Percentiles rank a stretch among this genome's conserved stretches.
Conservation (phyloP, 2,888 invertebrate species). For the Acleris laterana region DNA sequence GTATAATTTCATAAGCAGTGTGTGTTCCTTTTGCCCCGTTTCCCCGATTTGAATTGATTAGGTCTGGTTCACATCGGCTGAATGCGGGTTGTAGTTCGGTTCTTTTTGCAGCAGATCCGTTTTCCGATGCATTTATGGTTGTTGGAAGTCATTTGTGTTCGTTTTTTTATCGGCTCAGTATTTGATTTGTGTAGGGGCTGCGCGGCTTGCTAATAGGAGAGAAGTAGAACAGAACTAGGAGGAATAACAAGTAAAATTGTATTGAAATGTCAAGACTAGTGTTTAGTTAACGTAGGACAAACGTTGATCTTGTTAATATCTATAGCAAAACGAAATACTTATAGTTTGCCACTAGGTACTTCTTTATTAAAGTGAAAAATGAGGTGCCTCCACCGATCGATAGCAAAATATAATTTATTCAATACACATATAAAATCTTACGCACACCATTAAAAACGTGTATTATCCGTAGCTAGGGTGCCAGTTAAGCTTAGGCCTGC, state of each 20-base stretch:
- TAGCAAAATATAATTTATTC: too few relatives aligned
- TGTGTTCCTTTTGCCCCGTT: slow-evolving; percentile 76
- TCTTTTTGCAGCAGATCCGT: slow-evolving; percentile 55
- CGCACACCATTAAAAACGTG: slow-evolving; percentile 46
- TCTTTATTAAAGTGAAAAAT: too few relatives aligned
- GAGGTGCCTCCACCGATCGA: too few relatives aligned
- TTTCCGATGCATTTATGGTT: slow-evolving; percentile 58
- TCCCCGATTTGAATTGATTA: slow-evolving; percentile 82
- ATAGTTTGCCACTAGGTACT: too few relatives aligned
- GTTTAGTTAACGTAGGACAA: too few relatives aligned
- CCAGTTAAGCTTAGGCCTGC: slow-evolving; percentile 78
- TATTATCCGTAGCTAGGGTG: slow-evolving; percentile 54
- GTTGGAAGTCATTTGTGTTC: slow-evolving; percentile 44
- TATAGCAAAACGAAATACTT: too few relatives aligned
- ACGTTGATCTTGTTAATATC: too few relatives aligned
- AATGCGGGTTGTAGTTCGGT: slow-evolving; percentile 59
- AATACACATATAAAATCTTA: slow-evolving; percentile 8
- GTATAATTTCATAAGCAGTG: slow-evolving; percentile 82
- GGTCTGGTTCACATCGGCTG: slow-evolving; percentile 75
- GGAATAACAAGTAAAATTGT: slow-evolving; percentile 1
- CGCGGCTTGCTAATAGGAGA: slow-evolving; percentile 24
- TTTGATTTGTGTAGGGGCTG: slow-evolving; percentile 23
- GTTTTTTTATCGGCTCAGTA: slow-evolving; percentile 34
- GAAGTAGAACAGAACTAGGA: slow-evolving; percentile 15
- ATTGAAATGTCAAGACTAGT: too few relatives aligned